A percentile compares a stretch with the other conserved stretches of the same genome.
phyloP scores from a whole-genome alignment of 2,797 vertebrate genomes.

The Bryconaethiops microstoma region DNA sequence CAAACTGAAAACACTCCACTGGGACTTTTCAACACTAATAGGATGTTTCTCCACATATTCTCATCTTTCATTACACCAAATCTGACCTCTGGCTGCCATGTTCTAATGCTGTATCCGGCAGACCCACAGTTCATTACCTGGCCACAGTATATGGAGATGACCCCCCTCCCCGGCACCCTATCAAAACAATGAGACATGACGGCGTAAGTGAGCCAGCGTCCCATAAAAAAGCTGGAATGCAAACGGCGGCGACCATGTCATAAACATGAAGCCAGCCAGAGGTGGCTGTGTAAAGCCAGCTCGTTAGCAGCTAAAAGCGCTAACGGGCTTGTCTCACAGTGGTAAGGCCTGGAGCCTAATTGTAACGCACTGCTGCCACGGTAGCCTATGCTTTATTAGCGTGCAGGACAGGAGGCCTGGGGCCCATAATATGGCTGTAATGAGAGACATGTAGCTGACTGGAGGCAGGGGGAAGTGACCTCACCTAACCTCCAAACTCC shows the following conservation, averaged over 20 bases:
- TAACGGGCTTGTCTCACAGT: conserved; percentile 34
- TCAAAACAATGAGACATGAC: conserved; percentile 67
- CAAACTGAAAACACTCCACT: neutral
- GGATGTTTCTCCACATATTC: neutral
- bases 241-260: conserved; percentile 71
- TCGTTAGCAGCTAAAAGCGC: conserved; percentile 46
- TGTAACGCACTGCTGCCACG: conserved; percentile 61
- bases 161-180: conserved; percentile 48
- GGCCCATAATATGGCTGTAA: conserved; percentile 65
- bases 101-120: neutral
- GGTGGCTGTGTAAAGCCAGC: conserved; percentile 65
- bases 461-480: conserved; percentile 63
- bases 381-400: conserved; percentile 66
- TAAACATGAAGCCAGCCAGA: conserved; percentile 69
- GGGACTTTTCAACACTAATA: neutral
- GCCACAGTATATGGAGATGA: conserved; percentile 10
- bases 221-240: conserved; percentile 77
- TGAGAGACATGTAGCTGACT: conserved; percentile 66
- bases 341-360: conserved; percentile 21
- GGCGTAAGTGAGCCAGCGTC: conserved; percentile 68
- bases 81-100: neutral
- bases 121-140: conserved; percentile 28
- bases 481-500: conserved; percentile 54
- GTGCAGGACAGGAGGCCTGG: conserved; percentile 59
- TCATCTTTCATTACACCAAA: neutral